These are phyloP conservation scores for Isaurus tuberculatus DNA, from an alignment of 92 coral and sea anemone species.

Conservation along the genomic window DNA sequence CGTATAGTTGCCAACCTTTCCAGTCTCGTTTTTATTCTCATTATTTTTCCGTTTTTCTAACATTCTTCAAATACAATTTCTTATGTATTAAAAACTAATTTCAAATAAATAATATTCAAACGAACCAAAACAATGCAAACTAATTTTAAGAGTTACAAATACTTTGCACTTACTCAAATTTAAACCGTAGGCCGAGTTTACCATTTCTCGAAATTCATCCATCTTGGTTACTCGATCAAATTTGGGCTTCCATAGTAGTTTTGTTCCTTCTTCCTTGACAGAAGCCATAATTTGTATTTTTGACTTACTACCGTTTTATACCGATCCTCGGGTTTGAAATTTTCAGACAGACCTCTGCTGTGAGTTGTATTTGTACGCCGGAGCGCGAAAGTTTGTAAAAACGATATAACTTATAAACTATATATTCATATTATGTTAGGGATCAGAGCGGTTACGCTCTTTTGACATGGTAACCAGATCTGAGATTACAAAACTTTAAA, in stretches of 20 bases:
- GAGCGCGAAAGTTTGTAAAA: neutral
- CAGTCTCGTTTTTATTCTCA: too few relatives aligned
- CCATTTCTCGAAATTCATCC: slow-evolving; percentile 75
- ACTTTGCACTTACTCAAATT: slow-evolving; percentile 78
- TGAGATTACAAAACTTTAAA: slow-evolving; percentile 20
- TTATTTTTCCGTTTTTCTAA: too few relatives aligned
- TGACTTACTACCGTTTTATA: neutral
- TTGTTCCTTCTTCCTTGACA: slow-evolving; percentile 64
- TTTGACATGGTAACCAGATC: slow-evolving; percentile 39
- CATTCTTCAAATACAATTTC: too few relatives aligned
- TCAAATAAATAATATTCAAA: neutral
- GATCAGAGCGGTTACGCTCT: neutral
- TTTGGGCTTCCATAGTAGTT: slow-evolving; percentile 83
- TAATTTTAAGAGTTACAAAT: too few relatives aligned
- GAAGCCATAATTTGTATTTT: slow-evolving; percentile 66
- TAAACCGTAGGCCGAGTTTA: slow-evolving; percentile 68
- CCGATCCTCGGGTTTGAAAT: slow-evolving; percentile 18
- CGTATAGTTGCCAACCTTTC: too few relatives aligned
- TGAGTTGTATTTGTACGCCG: too few relatives aligned
- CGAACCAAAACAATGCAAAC: neutral
- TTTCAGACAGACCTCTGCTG: neutral
- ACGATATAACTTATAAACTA: neutral
- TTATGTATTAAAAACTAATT: too few relatives aligned
- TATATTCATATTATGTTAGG: neutral
- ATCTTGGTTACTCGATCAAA: slow-evolving; percentile 70